Conservation (phyloP, 2,888 invertebrate species). For the Pristionchus mayeri region DNA sequence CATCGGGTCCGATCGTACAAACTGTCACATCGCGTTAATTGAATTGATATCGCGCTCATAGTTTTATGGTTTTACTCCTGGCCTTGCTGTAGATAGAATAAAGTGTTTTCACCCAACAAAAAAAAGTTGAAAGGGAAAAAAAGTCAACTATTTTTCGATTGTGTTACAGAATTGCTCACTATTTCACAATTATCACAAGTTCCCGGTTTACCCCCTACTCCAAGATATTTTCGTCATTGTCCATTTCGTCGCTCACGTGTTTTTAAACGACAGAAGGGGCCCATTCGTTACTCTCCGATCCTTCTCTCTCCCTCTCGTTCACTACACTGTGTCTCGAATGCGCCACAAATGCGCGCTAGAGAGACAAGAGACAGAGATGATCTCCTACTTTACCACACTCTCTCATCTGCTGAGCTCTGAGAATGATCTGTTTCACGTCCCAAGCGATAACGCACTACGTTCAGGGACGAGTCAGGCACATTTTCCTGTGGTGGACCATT, state of each 20-base stretch:
- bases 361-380: neutral
- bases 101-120: too few relatives aligned
- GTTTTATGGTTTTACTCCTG: too few relatives aligned
- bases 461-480: neutral
- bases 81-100: too few relatives aligned
- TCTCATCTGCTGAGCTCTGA: neutral
- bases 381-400: neutral
- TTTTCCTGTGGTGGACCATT: neutral
- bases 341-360: neutral
- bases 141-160: too few relatives aligned
- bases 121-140: too few relatives aligned
- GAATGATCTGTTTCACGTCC: neutral
- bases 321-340: constrained; percentile 32
- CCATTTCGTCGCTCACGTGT: neutral
- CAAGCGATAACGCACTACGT: neutral
- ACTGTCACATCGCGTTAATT: too few relatives aligned
- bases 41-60: too few relatives aligned
- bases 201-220: neutral
- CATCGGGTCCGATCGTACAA: too few relatives aligned
- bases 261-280: neutral
- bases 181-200: too few relatives aligned
- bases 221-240: neutral
- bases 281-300: too few relatives aligned
- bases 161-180: too few relatives aligned
- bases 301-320: neutral